These are phyloP conservation scores for Brachionus angularis DNA, from an alignment of 1,140 invertebrate species.

Conservation along the genomic window DNA sequence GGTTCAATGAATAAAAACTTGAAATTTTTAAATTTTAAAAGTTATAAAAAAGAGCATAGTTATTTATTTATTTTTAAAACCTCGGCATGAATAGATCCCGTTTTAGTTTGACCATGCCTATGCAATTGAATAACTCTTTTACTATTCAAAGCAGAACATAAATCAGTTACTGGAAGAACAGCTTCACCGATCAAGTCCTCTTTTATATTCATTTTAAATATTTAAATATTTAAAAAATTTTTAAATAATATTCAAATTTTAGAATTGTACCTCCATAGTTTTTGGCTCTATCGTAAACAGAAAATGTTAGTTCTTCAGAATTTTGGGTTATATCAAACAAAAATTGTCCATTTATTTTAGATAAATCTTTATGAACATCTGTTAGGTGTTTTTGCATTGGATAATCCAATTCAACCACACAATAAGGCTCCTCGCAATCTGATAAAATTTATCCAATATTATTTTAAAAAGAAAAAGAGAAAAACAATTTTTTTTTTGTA, in stretches of 20 bases:
- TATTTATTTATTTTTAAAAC: not conserved
- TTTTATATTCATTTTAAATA: not conserved
- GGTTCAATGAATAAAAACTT: conserved; percentile 41
- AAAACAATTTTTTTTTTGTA: too few relatives aligned
- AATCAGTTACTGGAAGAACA: conserved; percentile 21
- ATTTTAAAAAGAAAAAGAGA: not conserved
- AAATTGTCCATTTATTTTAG: conserved; percentile 30
- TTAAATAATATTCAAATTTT: not conserved
- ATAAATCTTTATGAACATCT: conserved; percentile 16
- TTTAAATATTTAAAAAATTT: not conserved
- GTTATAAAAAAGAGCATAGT: too few relatives aligned
- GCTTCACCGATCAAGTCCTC: conserved; percentile 40
- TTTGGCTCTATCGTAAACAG: conserved; percentile 34
- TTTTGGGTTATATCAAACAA: conserved; percentile 16
- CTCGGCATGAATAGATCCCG: conserved; percentile 12
- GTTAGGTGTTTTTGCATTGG: conserved; percentile 42
- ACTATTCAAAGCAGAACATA: not conserved
- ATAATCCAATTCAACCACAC: conserved; percentile 34
- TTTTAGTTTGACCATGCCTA: conserved; percentile 13
- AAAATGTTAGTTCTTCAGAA: conserved; percentile 24
- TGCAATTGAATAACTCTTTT: conserved; percentile 43
- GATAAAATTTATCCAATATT: not conserved
- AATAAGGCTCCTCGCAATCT: conserved; percentile 43
- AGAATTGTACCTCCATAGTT: conserved; percentile 29
- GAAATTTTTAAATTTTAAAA: not conserved